phyloP scores from a whole-genome alignment of 2,888 invertebrate species.

The Arctia plantaginis region DNA sequence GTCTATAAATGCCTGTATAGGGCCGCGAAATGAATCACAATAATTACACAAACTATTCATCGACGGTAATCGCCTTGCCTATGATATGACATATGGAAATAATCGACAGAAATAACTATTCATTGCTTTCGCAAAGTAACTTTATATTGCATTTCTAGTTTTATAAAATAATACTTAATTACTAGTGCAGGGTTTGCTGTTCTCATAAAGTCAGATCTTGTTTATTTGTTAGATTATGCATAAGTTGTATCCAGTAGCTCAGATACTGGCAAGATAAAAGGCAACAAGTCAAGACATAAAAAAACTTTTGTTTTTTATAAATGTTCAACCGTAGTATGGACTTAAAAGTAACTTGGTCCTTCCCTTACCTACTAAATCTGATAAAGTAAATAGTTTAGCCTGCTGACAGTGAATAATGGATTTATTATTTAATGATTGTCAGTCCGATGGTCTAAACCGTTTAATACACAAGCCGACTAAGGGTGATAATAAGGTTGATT shows the following conservation, averaged over 20 bases:
- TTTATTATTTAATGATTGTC: not conserved
- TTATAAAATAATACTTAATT: constrained; percentile 20
- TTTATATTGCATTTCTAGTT: constrained; percentile 1
- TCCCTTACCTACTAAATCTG: not conserved
- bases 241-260: not conserved
- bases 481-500: not conserved
- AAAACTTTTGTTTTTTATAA: not conserved
- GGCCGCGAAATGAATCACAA: constrained; percentile 69
- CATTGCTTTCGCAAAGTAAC: not conserved
- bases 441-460: not conserved
- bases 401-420: not conserved
- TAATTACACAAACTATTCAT: constrained; percentile 63
- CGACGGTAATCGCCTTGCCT: constrained; percentile 32
- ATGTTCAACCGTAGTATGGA: not conserved
- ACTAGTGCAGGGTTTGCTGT: constrained; percentile 18
- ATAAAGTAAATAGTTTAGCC: not conserved
- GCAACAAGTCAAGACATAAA: not conserved
- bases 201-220: constrained; percentile 24
- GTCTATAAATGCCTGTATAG: constrained; percentile 56
- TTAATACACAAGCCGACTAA: not conserved
- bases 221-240: constrained; percentile 20
- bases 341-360: not conserved
- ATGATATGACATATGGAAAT: constrained; percentile 23
- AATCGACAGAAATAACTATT: constrained; percentile 8
- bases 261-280: not conserved